Percentiles rank a stretch among this genome's conserved stretches.
Evolutionary conservation across 2,113 vertebrate genomes (phyloP).

Genomic region (Camelus dromedarius): DNA sequence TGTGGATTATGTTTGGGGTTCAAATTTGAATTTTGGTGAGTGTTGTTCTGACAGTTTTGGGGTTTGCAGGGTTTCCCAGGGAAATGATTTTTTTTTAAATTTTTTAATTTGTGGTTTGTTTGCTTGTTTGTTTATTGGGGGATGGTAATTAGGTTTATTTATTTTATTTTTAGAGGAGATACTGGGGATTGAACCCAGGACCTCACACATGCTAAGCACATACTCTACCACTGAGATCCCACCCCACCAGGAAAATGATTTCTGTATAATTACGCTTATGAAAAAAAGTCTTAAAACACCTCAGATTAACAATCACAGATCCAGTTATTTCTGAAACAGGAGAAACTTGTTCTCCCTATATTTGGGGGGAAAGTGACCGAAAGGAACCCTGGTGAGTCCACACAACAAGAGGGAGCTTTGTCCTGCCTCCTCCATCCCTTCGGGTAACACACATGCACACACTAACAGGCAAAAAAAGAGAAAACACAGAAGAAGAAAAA

Average conservation of each 20-base stretch:
- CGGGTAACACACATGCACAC: background rate
- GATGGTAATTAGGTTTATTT: too few relatives aligned
- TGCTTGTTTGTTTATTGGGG: too few relatives aligned
- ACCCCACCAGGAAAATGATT: background rate
- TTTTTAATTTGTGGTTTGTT: too few relatives aligned
- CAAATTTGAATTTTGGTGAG: background rate
- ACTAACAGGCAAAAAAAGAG: background rate
- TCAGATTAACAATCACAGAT: background rate
- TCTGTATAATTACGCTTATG: background rate
- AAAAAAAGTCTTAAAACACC: background rate
- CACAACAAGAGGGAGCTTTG: background rate
- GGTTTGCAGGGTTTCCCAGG: background rate
- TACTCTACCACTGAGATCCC: too few relatives aligned
- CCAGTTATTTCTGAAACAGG: constrained; percentile 27
- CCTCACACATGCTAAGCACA: too few relatives aligned
- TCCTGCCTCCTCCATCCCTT: background rate
- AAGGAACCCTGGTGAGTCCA: background rate
- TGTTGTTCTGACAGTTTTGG: constrained; percentile 23
- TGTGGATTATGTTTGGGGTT: background rate
- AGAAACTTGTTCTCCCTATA: background rate
- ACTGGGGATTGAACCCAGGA: too few relatives aligned
- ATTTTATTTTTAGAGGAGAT: too few relatives aligned
- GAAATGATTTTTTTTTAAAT: background rate
- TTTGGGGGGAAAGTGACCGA: background rate
- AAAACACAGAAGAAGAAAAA: background rate